Evolutionary conservation across 1,140 invertebrate species (phyloP).

Genomic region (Eurosta solidaginis): DNA sequence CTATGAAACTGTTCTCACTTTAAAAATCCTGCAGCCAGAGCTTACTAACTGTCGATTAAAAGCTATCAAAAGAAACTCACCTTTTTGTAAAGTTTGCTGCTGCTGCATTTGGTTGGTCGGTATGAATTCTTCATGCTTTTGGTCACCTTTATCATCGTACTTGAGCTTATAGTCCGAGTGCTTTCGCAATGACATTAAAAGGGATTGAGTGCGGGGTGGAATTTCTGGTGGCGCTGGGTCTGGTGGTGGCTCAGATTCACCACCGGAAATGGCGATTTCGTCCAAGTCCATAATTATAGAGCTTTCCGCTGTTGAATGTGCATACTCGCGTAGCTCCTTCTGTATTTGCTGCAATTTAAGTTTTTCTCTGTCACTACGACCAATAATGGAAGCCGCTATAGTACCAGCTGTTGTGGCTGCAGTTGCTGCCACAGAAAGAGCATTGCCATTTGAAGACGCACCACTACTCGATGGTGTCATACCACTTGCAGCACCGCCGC

Average conservation of each 20-base stretch:
- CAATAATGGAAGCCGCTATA: constrained; percentile 30
- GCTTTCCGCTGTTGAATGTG: constrained; percentile 29
- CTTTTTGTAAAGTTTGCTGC: constrained; percentile 44
- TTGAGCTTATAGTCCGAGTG: constrained; percentile 58
- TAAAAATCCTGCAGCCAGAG: background rate
- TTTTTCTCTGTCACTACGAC: constrained; percentile 37
- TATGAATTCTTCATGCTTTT: constrained; percentile 60
- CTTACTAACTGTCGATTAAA: background rate
- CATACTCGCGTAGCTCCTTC: constrained; percentile 34
- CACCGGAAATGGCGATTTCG: constrained; percentile 35
- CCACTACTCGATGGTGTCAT: constrained; percentile 65
- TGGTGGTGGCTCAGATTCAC: constrained; percentile 67
- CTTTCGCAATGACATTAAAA: constrained; percentile 62
- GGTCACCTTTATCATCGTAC: constrained; percentile 58
- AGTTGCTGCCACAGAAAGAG: background rate
- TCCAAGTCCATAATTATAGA: constrained; percentile 25
- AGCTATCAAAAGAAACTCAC: constrained; percentile 46
- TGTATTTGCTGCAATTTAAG: constrained; percentile 39
- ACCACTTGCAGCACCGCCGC: constrained; percentile 49
- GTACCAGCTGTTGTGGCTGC: constrained; percentile 41
- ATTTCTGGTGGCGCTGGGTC: constrained; percentile 73
- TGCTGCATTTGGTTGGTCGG: constrained; percentile 53
- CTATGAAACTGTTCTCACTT: background rate
- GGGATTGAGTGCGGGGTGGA: constrained; percentile 68
- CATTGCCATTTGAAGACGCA: constrained; percentile 60